phyloP scores from a whole-genome alignment of 2,888 invertebrate genomes.

The Hirtodrosophila confusa region DNA sequence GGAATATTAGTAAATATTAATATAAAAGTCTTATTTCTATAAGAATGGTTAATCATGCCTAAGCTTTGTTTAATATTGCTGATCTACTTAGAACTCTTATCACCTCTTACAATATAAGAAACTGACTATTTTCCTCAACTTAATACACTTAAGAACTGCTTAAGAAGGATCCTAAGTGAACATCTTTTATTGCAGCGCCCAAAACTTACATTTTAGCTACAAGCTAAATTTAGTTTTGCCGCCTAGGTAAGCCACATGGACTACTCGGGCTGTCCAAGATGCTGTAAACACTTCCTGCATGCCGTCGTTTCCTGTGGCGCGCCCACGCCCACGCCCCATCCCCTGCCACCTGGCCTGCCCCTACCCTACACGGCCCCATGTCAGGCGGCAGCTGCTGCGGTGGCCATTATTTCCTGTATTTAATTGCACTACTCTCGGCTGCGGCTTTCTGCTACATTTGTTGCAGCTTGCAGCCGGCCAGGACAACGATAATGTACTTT shows the following conservation, averaged over 20 bases:
- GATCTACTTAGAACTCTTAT: too few species aligned
- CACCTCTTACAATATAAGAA: neutral
- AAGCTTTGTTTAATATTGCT: too few species aligned
- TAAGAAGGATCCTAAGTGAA: conserved; percentile 12
- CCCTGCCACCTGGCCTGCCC: too few species aligned
- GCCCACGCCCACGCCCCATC: neutral
- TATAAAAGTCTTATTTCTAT: too few species aligned
- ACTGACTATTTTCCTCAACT: neutral
- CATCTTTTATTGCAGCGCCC: conserved; percentile 26
- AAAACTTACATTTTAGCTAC: conserved; percentile 9
- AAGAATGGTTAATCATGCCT: too few species aligned
- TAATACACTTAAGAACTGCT: neutral
- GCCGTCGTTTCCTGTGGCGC: conserved; percentile 54
- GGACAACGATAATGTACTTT: conserved; percentile 72
- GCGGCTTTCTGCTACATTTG: conserved; percentile 80
- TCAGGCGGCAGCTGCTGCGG: conserved; percentile 51
- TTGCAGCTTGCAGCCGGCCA: conserved; percentile 64
- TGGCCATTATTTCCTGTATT: conserved; percentile 80
- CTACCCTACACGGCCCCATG: neutral
- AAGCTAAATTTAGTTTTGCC: conserved; percentile 22
- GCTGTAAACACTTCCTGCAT: conserved; percentile 54
- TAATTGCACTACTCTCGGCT: conserved; percentile 78
- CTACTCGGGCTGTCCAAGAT: conserved; percentile 43
- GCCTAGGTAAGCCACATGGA: conserved; percentile 25
- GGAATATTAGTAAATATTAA: too few species aligned